These are phyloP conservation scores for Oryzias curvinotus DNA, from an alignment of 2,113 vertebrate genomes.

Conservation along the genomic window DNA sequence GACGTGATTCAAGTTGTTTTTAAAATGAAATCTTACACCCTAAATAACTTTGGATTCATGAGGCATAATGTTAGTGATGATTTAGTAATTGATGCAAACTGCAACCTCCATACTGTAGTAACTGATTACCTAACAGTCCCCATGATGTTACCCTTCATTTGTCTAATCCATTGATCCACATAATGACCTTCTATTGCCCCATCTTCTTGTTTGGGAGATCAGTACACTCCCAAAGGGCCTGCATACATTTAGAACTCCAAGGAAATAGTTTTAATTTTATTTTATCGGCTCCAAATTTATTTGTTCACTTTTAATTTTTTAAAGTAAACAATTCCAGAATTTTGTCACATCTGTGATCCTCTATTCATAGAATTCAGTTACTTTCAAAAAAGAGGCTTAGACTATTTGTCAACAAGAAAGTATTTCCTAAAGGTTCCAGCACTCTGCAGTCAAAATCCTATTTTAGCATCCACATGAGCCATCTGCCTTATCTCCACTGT, in stretches of 20 bases:
- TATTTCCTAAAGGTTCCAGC: constrained; percentile 54
- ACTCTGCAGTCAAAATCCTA: constrained; percentile 50
- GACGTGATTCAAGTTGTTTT: too few species aligned
- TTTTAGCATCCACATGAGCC: constrained; percentile 67
- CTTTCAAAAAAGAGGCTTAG: constrained; percentile 38
- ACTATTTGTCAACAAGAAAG: constrained; percentile 28
- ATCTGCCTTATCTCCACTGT: constrained; percentile 56
- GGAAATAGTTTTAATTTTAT: constrained; percentile 4
- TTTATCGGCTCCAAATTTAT: neutral
- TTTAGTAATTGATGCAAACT: too few species aligned
- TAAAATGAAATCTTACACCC: too few species aligned
- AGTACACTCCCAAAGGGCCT: too few species aligned
- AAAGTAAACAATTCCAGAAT: neutral
- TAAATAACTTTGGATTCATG: too few species aligned
- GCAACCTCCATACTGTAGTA: too few species aligned
- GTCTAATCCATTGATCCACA: too few species aligned
- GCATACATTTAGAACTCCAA: constrained; percentile 1
- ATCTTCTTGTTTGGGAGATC: too few species aligned
- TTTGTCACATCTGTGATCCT: neutral
- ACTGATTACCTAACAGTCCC: too few species aligned
- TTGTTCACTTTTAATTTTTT: neutral
- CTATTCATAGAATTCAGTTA: neutral
- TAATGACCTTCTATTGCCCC: too few species aligned
- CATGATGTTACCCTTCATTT: too few species aligned
- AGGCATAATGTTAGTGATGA: too few species aligned